These are phyloP conservation scores for Festucalex cinctus DNA, from an alignment of 2,113 vertebrate genomes.

Conservation along the genomic window DNA sequence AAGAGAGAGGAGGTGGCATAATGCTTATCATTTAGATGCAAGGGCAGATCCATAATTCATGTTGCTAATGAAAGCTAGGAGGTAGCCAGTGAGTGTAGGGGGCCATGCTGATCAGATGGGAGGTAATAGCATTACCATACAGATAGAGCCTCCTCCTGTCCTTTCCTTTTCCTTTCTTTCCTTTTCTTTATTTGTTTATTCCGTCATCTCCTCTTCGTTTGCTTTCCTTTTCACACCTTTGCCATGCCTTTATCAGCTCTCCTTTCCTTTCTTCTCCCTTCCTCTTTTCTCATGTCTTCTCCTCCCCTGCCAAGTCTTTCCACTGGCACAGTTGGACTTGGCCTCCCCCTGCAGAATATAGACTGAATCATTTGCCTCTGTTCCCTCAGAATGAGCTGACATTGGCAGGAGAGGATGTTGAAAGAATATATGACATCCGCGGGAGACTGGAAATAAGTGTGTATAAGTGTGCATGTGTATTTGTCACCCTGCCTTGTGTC, in stretches of 20 bases:
- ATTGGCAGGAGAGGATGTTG: slow-evolving; percentile 54
- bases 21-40: slow-evolving; percentile 68
- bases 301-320: slow-evolving; percentile 22
- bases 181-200: not conserved
- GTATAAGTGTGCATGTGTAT: slow-evolving; percentile 26
- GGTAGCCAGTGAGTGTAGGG: slow-evolving; percentile 48
- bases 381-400: slow-evolving; percentile 57
- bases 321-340: slow-evolving; percentile 41
- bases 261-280: not conserved
- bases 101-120: slow-evolving; percentile 58
- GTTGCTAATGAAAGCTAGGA: slow-evolving; percentile 67
- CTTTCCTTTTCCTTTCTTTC: slow-evolving; percentile 3
- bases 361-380: slow-evolving; percentile 52
- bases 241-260: not conserved
- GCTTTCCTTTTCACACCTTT: slow-evolving; percentile 4
- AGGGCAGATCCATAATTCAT: slow-evolving; percentile 71
- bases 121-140: slow-evolving; percentile 63
- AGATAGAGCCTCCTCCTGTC: slow-evolving; percentile 42
- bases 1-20: slow-evolving; percentile 55
- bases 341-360: slow-evolving; percentile 52
- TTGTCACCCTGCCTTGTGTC: slow-evolving; percentile 28
- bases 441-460: slow-evolving; percentile 34
- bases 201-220: not conserved
- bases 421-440: slow-evolving; percentile 42
- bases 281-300: not conserved